Conservation (phyloP, 37 sponge, comb jelly and placozoan species). For the Hexactinellida sp. region DNA sequence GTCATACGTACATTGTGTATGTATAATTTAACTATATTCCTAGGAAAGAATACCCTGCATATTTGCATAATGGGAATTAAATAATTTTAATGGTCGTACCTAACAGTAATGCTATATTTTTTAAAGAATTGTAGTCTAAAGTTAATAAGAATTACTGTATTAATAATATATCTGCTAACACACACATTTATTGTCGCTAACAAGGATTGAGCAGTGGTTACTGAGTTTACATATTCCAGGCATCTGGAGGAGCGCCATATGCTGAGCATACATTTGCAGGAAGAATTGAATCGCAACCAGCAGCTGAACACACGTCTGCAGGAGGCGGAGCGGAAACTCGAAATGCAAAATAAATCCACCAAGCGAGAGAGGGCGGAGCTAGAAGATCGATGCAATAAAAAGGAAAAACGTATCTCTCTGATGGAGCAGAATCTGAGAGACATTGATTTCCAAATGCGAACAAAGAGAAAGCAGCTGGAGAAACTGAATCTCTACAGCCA, state of each 20-base stretch:
- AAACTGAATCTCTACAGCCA: not conserved
- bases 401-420: not conserved
- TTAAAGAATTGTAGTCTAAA: too few relatives aligned
- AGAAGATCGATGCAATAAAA: not conserved
- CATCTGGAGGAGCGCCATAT: not conserved
- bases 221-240: too few relatives aligned
- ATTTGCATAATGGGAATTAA: too few relatives aligned
- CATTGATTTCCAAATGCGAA: not conserved
- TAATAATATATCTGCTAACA: too few relatives aligned
- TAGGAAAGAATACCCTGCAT: too few relatives aligned
- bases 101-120: too few relatives aligned
- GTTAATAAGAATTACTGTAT: too few relatives aligned
- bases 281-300: not conserved
- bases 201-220: too few relatives aligned
- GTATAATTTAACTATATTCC: too few relatives aligned
- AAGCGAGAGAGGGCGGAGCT: not conserved
- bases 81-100: too few relatives aligned
- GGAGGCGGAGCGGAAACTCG: constrained; percentile 32
- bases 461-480: not conserved
- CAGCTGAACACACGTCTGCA: constrained; percentile 46
- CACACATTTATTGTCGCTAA: not conserved
- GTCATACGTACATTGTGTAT: too few relatives aligned
- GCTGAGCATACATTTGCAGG: not conserved
- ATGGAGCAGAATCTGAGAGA: not conserved
- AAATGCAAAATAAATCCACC: not conserved